Evolutionary conservation across 1,140 invertebrate genomes (phyloP).

Genomic region (Xylocopa sonorina): DNA sequence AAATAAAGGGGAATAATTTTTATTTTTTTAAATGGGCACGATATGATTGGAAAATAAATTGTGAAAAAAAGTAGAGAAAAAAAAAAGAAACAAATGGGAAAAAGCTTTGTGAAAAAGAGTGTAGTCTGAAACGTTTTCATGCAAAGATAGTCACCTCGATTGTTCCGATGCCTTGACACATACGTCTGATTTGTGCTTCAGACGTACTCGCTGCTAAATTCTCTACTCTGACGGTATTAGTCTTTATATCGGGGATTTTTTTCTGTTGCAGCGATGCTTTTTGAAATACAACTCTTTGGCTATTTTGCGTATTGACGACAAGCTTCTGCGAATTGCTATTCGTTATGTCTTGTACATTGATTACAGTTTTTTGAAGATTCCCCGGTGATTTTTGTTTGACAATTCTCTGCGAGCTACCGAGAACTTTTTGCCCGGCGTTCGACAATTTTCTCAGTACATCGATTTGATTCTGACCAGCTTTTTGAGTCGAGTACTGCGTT

Average conservation of each 20-base stretch:
- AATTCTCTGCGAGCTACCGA: constrained; percentile 40
- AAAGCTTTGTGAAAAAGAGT: not conserved
- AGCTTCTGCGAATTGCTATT: constrained; percentile 58
- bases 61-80: not conserved
- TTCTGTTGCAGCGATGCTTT: constrained; percentile 62
- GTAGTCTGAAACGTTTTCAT: constrained; percentile 55
- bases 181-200: constrained; percentile 81
- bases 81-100: constrained; percentile 8
- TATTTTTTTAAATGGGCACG: too few relatives aligned
- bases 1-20: constrained; percentile 28
- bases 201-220: constrained; percentile 83
- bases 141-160: constrained; percentile 82
- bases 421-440: constrained; percentile 20
- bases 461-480: constrained; percentile 12
- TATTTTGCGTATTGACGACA: constrained; percentile 56
- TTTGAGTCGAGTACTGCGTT: constrained; percentile 8
- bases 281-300: constrained; percentile 79
- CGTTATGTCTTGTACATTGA: constrained; percentile 42
- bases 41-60: too few relatives aligned
- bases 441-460: constrained; percentile 35
- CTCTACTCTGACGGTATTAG: constrained; percentile 81
- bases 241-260: constrained; percentile 71
- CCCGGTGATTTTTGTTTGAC: constrained; percentile 31
- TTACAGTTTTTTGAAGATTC: constrained; percentile 50
- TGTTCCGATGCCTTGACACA: constrained; percentile 83